Base-by-base conservation (phyloP, 2,888 invertebrate genomes). In the Eupithecia exiguata region DNA sequence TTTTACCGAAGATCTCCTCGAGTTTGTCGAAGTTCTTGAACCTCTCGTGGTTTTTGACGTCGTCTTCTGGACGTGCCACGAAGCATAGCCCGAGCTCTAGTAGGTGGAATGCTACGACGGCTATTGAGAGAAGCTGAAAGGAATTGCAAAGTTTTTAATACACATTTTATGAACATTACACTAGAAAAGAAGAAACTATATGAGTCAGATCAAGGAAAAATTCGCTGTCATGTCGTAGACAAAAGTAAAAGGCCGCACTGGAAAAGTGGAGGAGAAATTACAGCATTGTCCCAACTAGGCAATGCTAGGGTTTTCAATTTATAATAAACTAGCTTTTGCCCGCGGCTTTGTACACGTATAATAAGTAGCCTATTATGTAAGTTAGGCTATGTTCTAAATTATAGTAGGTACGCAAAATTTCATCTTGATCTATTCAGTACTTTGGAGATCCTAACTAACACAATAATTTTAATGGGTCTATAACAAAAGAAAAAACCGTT, bases 111-210 rank as follows among this genome's bases (percentile, higher is more conserved):
- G 88, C 88, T 73, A 90, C 86, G 18, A 92, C 91, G 68, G 89
- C 90, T 84, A 94, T 85, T 58, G 92, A 87, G 83, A 92, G 84
- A 18, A 91, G 83, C 94, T 94, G 90, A 38, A 90, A 90, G 6
- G 9, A 66, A 46, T 30, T 16, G 16, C 30, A 61, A 5, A 16
- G 30, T n/a, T n/a, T 53, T 53, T 21, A 9, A 53, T 53, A 53
- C 3, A 53, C 21, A 21, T 53, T 21, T 53, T 18, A 6, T 43
- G 16, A 16, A 43, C 14, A 1, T 12, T 43, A 16, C 36, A 9
- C 14, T 16, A 43, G 46, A 18, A 46, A 43, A 18, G 46, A 46
- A 18, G 16, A 5, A 18, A 6, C 46, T 46, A 46, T 18, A 6
- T 1, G 46, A 46, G 5, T 46, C 46, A 46, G 7, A 46, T 46